Conservation (phyloP, 2,113 vertebrate species). For the Sceloporus undulatus region DNA sequence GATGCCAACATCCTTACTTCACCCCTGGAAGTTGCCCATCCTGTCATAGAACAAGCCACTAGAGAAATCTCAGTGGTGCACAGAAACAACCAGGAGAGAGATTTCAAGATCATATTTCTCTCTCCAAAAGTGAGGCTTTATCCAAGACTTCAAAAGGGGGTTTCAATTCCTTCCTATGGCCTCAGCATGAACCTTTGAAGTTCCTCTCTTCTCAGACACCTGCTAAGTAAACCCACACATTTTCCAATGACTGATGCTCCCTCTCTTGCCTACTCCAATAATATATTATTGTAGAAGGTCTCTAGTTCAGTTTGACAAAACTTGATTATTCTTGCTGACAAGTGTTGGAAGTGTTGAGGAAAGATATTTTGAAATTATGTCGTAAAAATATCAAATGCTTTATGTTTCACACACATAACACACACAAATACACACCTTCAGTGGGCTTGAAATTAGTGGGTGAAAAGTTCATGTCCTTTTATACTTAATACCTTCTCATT, state of each 20-base stretch:
- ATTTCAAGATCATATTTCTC: no score
- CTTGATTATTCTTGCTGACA: constrained; percentile 19
- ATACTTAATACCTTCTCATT: background rate
- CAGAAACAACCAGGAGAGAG: no score
- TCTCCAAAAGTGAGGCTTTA: no score
- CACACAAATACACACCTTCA: background rate
- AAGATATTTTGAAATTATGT: constrained; percentile 16
- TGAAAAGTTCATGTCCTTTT: background rate
- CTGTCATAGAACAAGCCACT: no score
- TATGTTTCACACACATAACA: background rate
- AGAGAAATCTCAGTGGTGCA: no score
- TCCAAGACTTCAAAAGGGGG: no score
- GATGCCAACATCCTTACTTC: no score
- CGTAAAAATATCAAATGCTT: background rate
- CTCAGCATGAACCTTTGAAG: background rate
- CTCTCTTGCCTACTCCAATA: background rate
- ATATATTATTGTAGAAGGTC: background rate
- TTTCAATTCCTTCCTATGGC: no score
- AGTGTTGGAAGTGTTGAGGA: background rate
- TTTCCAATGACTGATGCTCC: constrained; percentile 25
- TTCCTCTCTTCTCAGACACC: background rate
- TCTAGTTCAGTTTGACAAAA: constrained; percentile 3
- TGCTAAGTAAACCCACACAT: constrained; percentile 4
- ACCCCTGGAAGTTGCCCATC: no score
- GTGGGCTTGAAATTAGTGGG: background rate